Percentiles rank a stretch among this genome's conserved stretches.
phyloP scores from a whole-genome alignment of 2,888 invertebrate genomes.

The Antheraea assamensis region DNA sequence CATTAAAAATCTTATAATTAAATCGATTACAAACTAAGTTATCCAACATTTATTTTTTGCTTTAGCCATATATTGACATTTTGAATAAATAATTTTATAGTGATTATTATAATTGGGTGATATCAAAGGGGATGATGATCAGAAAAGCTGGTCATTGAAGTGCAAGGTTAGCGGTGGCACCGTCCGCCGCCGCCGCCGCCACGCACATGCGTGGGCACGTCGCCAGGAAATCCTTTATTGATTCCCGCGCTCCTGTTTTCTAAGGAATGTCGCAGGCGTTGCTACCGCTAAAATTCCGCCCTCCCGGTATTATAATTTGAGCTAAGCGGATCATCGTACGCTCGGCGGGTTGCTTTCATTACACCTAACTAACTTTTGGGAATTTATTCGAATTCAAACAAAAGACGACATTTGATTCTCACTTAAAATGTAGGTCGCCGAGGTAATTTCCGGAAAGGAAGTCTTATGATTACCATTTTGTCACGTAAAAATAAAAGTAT shows the following conservation, averaged over 20 bases:
- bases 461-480: slow-evolving; percentile 21
- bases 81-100: not conserved
- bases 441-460: slow-evolving; percentile 23
- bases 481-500: slow-evolving; percentile 9
- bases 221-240: slow-evolving; percentile 83
- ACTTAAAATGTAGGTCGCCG: slow-evolving; percentile 21
- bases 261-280: slow-evolving; percentile 78
- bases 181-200: slow-evolving; percentile 47
- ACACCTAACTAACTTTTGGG: slow-evolving; percentile 43
- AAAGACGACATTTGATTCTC: slow-evolving; percentile 20
- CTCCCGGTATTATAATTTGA: slow-evolving; percentile 66
- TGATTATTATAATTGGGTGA: slow-evolving; percentile 7
- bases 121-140: slow-evolving; percentile 10
- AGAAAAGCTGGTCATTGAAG: slow-evolving; percentile 14
- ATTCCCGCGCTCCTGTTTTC: slow-evolving; percentile 79
- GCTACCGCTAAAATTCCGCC: slow-evolving; percentile 70
- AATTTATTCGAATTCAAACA: slow-evolving; percentile 36
- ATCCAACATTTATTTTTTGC: not conserved
- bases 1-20: slow-evolving; percentile 31
- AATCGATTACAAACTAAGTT: not conserved
- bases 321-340: slow-evolving; percentile 64
- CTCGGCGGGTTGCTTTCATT: slow-evolving; percentile 54
- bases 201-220: slow-evolving; percentile 82
- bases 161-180: slow-evolving; percentile 28
- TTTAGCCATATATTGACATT: not conserved